Evolutionary conservation across 2,888 invertebrate genomes (phyloP).

Genomic region (Augiades crinisus): DNA sequence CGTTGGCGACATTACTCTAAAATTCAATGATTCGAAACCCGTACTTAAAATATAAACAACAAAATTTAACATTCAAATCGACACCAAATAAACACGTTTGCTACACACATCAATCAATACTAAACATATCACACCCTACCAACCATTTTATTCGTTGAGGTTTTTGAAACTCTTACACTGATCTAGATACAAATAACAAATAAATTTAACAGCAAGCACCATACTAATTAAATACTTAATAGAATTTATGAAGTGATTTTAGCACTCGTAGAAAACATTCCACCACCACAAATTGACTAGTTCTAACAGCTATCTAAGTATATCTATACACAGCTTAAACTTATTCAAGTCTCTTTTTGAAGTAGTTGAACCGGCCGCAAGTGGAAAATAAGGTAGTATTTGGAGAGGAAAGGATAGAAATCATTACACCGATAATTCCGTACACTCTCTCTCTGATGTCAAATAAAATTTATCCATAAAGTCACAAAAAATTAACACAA

Average conservation of each 20-base stretch:
- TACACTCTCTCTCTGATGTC: slow-evolving; percentile 27
- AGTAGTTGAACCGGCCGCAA: slow-evolving; percentile 76
- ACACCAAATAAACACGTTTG: slow-evolving; percentile 44
- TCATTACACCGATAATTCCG: slow-evolving; percentile 29
- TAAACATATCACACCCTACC: slow-evolving; percentile 44
- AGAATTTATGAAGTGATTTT: slow-evolving; percentile 63
- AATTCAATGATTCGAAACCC: slow-evolving; percentile 71
- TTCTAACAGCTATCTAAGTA: slow-evolving; percentile 72
- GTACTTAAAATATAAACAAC: slow-evolving; percentile 47
- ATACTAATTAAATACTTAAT: slow-evolving; percentile 61
- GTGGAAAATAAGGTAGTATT: slow-evolving; percentile 34
- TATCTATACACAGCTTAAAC: slow-evolving; percentile 60
- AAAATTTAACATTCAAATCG: slow-evolving; percentile 50
- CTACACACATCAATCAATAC: slow-evolving; percentile 43
- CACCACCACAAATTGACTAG: slow-evolving; percentile 80
- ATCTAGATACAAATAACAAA: slow-evolving; percentile 55
- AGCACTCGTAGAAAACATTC: slow-evolving; percentile 73
- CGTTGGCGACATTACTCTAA: slow-evolving; percentile 55
- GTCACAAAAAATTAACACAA: slow-evolving; percentile 34
- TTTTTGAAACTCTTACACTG: slow-evolving; percentile 53
- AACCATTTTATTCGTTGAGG: slow-evolving; percentile 62
- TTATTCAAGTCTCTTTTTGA: slow-evolving; percentile 68
- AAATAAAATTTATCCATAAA: slow-evolving; percentile 36
- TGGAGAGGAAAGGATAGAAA: slow-evolving; percentile 30
- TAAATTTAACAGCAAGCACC: slow-evolving; percentile 75